Conservation (phyloP, 2,797 vertebrate genomes). For the Esox masquinongy region DNA sequence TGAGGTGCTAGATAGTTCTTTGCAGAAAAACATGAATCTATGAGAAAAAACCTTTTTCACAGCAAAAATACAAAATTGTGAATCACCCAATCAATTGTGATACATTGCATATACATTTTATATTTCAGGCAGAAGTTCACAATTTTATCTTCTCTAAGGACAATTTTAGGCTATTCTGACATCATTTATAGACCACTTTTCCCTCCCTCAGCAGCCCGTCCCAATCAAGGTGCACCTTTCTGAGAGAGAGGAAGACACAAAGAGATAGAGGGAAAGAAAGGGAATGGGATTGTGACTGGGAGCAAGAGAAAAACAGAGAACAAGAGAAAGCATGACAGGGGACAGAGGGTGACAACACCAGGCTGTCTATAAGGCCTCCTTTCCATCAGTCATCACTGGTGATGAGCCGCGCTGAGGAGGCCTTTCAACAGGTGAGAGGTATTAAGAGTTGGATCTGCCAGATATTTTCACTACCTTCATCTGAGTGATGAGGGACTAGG, state of each 20-base stretch:
- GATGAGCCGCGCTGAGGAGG: constrained; percentile 20
- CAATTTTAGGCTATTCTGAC: no score
- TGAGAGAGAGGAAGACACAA: background rate
- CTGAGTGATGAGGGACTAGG: constrained; percentile 41
- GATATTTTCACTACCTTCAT: constrained; percentile 42
- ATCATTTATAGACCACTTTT: background rate
- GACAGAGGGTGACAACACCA: background rate
- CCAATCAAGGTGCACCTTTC: background rate
- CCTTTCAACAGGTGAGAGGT: constrained; percentile 41
- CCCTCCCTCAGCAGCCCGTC: background rate
- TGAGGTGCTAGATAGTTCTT: no score
- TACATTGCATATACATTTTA: no score
- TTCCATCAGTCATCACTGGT: constrained; percentile 4
- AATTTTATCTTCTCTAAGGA: no score
- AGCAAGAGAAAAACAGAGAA: background rate
- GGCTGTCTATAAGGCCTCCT: constrained; percentile 2
- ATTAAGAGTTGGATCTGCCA: constrained; percentile 39
- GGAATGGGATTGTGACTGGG: background rate
- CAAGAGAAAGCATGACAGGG: background rate
- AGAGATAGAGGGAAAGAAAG: no score
- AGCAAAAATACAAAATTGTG: no score
- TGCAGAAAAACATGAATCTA: no score
- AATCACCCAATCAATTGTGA: no score
- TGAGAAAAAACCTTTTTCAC: no score
- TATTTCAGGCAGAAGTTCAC: no score